phyloP scores from a whole-genome alignment of 2,888 invertebrate genomes.

The Hydraecia micacea region DNA sequence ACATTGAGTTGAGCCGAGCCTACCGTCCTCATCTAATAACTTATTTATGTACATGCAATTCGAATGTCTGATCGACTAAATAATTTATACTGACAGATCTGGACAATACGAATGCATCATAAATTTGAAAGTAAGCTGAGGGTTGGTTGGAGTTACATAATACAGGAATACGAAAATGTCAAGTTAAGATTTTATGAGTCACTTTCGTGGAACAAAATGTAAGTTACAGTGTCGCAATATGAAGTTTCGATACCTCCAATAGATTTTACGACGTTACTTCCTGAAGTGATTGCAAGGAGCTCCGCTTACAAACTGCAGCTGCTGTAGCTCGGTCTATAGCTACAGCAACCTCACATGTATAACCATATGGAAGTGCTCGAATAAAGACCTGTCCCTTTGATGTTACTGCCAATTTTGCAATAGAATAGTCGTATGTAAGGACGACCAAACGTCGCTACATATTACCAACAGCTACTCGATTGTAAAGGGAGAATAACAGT shows the following conservation, averaged over 20 bases:
- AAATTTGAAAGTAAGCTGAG: constrained; percentile 36
- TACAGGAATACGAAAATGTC: constrained; percentile 12
- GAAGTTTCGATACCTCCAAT: background rate
- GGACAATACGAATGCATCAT: constrained; percentile 48
- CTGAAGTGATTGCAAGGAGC: background rate
- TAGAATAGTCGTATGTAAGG: background rate
- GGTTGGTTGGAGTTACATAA: constrained; percentile 19
- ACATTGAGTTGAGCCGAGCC: constrained; percentile 40
- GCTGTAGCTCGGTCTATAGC: background rate
- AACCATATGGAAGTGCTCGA: background rate
- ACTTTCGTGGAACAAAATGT: constrained; percentile 1
- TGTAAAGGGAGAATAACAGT: background rate
- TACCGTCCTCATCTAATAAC: constrained; percentile 37
- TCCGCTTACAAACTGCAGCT: background rate
- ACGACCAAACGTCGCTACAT: background rate
- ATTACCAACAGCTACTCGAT: background rate
- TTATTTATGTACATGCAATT: constrained; percentile 62
- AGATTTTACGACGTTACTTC: background rate
- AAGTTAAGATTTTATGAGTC: constrained; percentile 12
- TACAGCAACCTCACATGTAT: background rate
- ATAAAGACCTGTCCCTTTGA: background rate
- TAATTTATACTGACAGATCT: constrained; percentile 35
- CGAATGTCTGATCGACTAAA: constrained; percentile 61
- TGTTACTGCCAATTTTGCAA: constrained; percentile 18
- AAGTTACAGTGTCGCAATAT: background rate